Base-by-base conservation (phyloP, 2,888 invertebrate genomes). In the Ochropacha duplaris region DNA sequence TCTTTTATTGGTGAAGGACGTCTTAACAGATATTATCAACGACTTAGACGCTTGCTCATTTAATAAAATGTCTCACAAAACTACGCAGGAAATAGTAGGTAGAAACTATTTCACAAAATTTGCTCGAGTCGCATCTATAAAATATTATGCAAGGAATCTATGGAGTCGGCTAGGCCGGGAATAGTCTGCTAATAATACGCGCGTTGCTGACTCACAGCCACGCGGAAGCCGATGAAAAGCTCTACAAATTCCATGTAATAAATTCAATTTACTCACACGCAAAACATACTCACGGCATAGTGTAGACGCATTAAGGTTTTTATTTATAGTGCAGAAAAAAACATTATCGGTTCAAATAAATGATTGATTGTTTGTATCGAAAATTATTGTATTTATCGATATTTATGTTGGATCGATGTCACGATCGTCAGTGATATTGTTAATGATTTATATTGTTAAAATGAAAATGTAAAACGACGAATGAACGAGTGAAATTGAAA, bases 161-260 rank as follows among this genome's bases (percentile, higher is more conserved):
- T 63, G 61, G 51, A 57, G 54, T 28, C 49, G 62, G 62, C 54
- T 60, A 51, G 71, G 66, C 76, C 81, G 74, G 81, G 82, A 86
- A 87, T 87, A 88, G 83, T 64, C 68, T 63, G 74, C 86, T 88
- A 88, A 83, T 81, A 85, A 88, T 88, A 88, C 63, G 57, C 71
- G 65, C 69, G 74, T 61, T 72, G 78, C 78, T 88, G 89, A 90
- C 76, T 83, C 79, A 83, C 69, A 72, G 58, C 73, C 76, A 83
- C 76, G 75, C 84, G 83, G 85, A 86, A 87, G 84, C 81, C 76
- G 76, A 78, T 76, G 80, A 83, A 84, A 87, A 86, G 78, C 74
- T 81, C 78, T 82, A 84, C 83, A 84, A 83, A 88, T 86, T 83
- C 79, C 76, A 63, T 72, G 69, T 72, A 81, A 84, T 86, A 84